Base-by-base conservation (phyloP, 2,888 invertebrate species). In the Orthonychiurus folsomi region DNA sequence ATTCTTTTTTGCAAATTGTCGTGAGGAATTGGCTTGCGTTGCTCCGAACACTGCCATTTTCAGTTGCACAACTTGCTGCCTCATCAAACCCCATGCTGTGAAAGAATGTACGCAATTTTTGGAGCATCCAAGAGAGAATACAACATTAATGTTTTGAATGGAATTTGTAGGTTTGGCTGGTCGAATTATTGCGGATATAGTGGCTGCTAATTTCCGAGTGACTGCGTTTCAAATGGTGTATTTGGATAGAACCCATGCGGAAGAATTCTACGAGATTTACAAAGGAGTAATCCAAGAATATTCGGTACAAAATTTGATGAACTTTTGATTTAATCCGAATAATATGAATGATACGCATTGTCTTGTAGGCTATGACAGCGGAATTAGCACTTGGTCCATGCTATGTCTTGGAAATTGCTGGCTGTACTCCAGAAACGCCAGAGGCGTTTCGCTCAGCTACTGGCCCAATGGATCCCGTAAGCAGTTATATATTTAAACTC, bases 201-300 rank as follows among this genome's bases (percentile, higher is more conserved):
- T 60, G 23, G 60, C 59, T 18, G 66, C 61, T 3, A 86, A 87
- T 1, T 94, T 88, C 74, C 80, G 83, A 55, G 83, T 95, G 53
- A 85, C 87, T 0, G 91, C 89, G 0, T 79, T 93, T 66, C 86
- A 88, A 76, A 86, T 89, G 83, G 84, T 87, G 71, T 80, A 85
- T 65, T 80, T 95, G 73, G 89, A 88, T 73, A 85, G 85, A 66
- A 82, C 86, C 0, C 89, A 92, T 76, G 90, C 91, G 3, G 89
- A 90, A 73, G 93, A 94, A 76, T 94, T 94, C 78, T 85, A 88
- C 74, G 93, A 94, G 79, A 87, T 94, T 2, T 95, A 95, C 77
- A 90, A 90, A 76, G 93, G 92, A 1, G 88, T 92, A 59, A 82
- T 90, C 48, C 84, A 85, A 1, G 89, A 91, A 73, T 88, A 85